A percentile compares a stretch with the other conserved stretches of the same genome.
These are phyloP conservation scores for Frankliniella fusca DNA, from an alignment of 2,888 invertebrate genomes.

Conservation along the genomic window DNA sequence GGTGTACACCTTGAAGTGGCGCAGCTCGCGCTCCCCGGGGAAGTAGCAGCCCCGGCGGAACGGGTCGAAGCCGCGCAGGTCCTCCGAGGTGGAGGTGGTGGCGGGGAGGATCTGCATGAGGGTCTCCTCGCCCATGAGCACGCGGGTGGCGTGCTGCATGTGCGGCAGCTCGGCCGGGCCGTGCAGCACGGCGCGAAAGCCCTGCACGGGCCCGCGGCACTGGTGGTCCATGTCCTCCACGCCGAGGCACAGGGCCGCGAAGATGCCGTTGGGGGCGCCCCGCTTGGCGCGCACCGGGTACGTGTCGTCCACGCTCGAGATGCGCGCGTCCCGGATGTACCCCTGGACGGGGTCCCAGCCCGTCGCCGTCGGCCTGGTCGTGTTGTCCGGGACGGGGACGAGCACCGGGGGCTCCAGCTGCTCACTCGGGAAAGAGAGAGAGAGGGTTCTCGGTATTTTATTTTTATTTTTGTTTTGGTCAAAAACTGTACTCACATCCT, in stretches of 20 bases:
- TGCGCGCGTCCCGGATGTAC: not conserved
- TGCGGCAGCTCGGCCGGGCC: constrained; percentile 34
- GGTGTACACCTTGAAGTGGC: constrained; percentile 41
- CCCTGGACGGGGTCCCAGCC: not conserved
- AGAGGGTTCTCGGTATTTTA: not conserved
- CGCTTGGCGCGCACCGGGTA: not conserved
- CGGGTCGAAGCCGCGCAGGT: constrained; percentile 39
- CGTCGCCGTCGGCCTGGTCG: not conserved
- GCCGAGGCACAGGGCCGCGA: not conserved
- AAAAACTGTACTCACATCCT: not conserved
- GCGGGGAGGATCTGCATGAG: constrained; percentile 39
- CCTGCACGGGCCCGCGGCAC: constrained; percentile 1
- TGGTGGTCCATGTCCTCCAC: not conserved
- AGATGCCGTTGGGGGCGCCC: not conserved
- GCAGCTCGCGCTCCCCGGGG: constrained; percentile 39
- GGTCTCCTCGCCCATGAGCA: constrained; percentile 40
- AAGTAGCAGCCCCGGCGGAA: constrained; percentile 43
- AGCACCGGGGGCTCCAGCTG: not conserved
- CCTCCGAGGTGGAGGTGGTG: constrained; percentile 41
- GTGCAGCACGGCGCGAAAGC: constrained; percentile 1
- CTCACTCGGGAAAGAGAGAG: not conserved
- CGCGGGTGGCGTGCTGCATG: constrained; percentile 40
- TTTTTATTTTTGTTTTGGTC: not conserved
- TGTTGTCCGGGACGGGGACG: too few relatives aligned
- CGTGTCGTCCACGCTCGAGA: not conserved